Conservation (phyloP, 2,797 vertebrate genomes). For the Psittacula echo region DNA sequence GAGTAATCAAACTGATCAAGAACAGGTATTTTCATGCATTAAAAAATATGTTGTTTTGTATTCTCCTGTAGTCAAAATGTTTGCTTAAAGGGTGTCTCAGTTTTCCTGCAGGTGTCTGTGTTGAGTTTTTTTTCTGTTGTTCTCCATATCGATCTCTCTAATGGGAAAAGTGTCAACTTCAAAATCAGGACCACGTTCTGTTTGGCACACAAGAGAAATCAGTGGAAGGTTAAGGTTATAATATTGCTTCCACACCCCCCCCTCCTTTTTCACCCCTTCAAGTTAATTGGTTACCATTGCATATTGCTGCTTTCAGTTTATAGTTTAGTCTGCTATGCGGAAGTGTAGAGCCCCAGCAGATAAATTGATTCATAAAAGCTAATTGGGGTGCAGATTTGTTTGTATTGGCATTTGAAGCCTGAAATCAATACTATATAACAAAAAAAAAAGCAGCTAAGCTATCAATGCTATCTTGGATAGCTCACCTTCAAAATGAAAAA, state of each 20-base stretch:
- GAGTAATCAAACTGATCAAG: not conserved
- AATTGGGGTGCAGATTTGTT: constrained; percentile 12
- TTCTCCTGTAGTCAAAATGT: not conserved
- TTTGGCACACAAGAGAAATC: not conserved
- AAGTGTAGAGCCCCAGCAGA: not conserved
- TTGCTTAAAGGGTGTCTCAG: not conserved
- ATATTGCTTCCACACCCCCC: no score
- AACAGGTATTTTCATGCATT: not conserved
- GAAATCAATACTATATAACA: not conserved
- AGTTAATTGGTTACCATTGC: not conserved
- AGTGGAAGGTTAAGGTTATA: not conserved
- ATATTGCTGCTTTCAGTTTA: not conserved
- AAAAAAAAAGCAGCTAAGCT: not conserved
- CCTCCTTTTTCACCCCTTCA: not conserved
- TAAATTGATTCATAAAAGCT: constrained; percentile 28
- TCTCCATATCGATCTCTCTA: not conserved
- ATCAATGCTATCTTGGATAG: not conserved
- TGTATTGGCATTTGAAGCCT: not conserved
- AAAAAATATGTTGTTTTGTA: not conserved
- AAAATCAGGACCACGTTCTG: not conserved
- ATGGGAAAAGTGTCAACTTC: not conserved
- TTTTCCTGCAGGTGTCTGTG: not conserved
- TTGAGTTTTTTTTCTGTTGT: not conserved
- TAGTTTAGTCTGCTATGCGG: not conserved
- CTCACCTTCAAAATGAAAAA: not conserved